Conservation (phyloP, 1,140 invertebrate genomes). For the Leguminivora glycinivorella region DNA sequence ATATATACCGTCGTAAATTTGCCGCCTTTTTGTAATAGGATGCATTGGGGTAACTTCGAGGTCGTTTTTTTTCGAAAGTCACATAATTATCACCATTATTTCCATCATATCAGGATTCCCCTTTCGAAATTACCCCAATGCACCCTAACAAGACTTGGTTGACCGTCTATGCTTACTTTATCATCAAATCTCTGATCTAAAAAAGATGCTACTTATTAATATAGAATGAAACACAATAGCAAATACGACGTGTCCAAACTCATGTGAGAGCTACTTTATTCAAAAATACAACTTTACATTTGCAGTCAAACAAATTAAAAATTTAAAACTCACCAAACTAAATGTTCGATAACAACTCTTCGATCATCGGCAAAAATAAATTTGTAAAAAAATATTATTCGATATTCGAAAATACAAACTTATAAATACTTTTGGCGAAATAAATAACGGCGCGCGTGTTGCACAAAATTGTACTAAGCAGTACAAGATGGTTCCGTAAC, state of each 20-base stretch:
- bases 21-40: too few species aligned
- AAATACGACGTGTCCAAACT: too few species aligned
- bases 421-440: neutral
- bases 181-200: too few species aligned
- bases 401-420: neutral
- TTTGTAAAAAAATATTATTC: constrained; percentile 10
- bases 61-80: too few species aligned
- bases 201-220: neutral
- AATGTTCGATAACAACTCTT: neutral
- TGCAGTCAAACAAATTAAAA: neutral
- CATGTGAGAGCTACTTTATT: neutral
- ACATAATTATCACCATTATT: too few species aligned
- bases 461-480: neutral
- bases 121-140: too few species aligned
- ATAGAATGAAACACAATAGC: neutral
- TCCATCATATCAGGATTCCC: too few species aligned
- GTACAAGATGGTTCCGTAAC: neutral
- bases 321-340: neutral
- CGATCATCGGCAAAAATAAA: neutral
- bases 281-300: neutral
- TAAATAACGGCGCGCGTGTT: neutral
- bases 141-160: too few species aligned
- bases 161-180: too few species aligned
- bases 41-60: too few species aligned
- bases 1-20: too few species aligned